These are phyloP conservation scores for Cebus imitator DNA, from an alignment of 2,113 vertebrate species.

Conservation along the genomic window DNA sequence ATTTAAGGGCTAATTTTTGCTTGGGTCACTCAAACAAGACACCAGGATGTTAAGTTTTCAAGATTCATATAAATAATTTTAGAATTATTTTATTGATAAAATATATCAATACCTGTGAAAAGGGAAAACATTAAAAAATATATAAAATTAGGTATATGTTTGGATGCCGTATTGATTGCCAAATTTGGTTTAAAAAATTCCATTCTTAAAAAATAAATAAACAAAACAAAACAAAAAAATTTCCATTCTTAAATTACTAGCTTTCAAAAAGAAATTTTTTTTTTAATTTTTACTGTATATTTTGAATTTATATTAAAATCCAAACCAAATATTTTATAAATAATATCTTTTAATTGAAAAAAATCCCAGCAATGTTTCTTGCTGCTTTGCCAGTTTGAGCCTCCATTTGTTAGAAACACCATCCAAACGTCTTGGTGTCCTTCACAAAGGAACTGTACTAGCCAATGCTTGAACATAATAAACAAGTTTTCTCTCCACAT, in stretches of 20 bases:
- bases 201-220: background rate
- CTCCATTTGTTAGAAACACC: background rate
- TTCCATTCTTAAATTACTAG: background rate
- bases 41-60: background rate
- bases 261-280: background rate
- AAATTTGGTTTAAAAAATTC: background rate
- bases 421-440: background rate
- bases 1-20: background rate
- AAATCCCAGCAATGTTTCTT: background rate
- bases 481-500: background rate
- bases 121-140: background rate
- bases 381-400: background rate
- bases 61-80: background rate
- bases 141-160: background rate
- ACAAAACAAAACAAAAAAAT: background rate
- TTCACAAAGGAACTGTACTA: background rate
- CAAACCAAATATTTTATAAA: background rate
- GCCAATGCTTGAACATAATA: background rate
- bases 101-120: background rate
- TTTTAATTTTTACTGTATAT: background rate
- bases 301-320: slow-evolving; percentile 11
- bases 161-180: background rate
- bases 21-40: background rate
- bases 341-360: background rate
- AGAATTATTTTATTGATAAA: background rate